Evolutionary conservation across 2,888 invertebrate genomes (phyloP).

Genomic region (Plutella xylostella): DNA sequence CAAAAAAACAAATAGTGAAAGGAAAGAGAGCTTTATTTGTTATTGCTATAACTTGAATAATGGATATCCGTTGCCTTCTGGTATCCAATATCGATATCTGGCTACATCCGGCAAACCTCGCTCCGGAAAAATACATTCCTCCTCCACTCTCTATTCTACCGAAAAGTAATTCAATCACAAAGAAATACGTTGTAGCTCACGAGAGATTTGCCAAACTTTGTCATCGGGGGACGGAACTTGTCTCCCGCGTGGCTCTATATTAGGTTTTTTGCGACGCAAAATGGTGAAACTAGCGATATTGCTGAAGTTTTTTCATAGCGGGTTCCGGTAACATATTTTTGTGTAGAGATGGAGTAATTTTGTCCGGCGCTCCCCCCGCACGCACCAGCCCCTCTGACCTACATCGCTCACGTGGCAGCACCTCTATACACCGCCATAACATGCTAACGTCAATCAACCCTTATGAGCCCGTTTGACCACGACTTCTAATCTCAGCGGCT

Average conservation of each 20-base stretch:
- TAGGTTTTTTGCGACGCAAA: too few species aligned
- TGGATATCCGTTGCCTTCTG: conserved; percentile 3
- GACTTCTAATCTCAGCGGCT: background rate
- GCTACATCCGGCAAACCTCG: too few species aligned
- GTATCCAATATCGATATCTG: too few species aligned
- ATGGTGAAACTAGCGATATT: too few species aligned
- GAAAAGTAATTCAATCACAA: too few species aligned
- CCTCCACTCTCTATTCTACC: too few species aligned
- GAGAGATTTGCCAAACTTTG: too few species aligned
- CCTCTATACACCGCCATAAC: background rate
- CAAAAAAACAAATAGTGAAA: too few species aligned
- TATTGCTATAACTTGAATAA: background rate
- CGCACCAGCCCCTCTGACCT: conserved; percentile 42
- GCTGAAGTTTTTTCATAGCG: background rate
- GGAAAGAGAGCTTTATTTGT: conserved; percentile 1
- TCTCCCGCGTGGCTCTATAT: too few species aligned
- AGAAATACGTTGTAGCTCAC: too few species aligned
- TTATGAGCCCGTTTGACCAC: conserved; percentile 1
- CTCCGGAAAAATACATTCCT: too few species aligned
- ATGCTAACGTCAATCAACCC: conserved; percentile 5
- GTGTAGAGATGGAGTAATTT: background rate
- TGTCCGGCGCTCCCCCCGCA: conserved; percentile 27
- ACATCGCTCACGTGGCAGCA: conserved; percentile 24
- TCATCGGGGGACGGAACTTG: too few species aligned
- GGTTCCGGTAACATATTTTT: background rate